Evolutionary conservation across 2,113 vertebrate species (phyloP).

Genomic region (Cyanoramphus novaezelandiae): DNA sequence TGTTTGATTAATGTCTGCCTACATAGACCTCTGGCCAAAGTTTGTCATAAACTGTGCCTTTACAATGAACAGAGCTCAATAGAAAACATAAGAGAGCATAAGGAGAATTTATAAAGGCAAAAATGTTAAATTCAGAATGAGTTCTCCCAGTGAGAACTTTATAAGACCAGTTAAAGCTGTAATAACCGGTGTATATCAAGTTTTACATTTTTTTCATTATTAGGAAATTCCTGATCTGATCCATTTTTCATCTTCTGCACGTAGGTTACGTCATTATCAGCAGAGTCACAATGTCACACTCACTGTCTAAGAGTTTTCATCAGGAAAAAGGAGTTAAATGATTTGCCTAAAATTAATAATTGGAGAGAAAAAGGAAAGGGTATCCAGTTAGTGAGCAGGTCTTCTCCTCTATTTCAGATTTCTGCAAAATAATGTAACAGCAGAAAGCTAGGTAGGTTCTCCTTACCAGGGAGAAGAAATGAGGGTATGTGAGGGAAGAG

Average conservation of each 20-base stretch:
- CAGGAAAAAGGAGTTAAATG: not conserved
- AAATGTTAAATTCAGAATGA: not conserved
- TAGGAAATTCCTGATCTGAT: not conserved
- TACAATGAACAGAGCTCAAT: slow-evolving; percentile 23
- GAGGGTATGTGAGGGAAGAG: not conserved
- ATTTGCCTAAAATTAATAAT: not conserved
- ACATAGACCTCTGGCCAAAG: not conserved
- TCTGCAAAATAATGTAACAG: not conserved
- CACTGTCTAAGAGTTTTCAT: not conserved
- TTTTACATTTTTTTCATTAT: not conserved
- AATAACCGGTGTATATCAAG: not conserved
- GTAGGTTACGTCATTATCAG: not conserved
- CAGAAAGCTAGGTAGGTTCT: not conserved
- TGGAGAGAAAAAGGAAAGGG: not conserved
- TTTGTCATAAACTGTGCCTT: slow-evolving; percentile 15
- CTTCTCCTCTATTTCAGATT: not conserved
- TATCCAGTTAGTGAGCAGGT: not conserved
- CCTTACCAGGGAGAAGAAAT: not conserved
- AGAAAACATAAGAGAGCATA: not conserved
- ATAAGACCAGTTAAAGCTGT: not conserved
- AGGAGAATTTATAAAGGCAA: not conserved
- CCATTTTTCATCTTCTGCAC: not conserved
- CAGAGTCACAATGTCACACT: not conserved
- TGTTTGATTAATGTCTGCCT: slow-evolving; percentile 42
- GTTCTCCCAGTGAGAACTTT: not conserved